Evolutionary conservation across 1,140 invertebrate species (phyloP), one percentile per base, ranked within the genome.

Genomic region (Anoplophora glabripennis): DNA sequence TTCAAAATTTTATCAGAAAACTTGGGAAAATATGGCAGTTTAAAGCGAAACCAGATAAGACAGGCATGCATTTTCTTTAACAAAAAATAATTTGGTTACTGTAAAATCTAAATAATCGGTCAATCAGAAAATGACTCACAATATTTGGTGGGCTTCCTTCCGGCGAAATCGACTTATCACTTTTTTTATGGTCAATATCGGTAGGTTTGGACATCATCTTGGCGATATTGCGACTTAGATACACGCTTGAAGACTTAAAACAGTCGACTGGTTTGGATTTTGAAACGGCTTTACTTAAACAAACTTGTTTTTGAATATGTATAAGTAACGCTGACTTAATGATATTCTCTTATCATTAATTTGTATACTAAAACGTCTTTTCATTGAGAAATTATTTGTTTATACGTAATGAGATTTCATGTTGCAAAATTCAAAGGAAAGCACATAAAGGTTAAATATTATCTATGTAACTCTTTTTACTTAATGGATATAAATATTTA

Each of bases 151-250:
- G 64, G 53, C 58, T 68, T 34, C 64, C 64, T 37, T 56, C 45
- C 10, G 21, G 21, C 5, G 21, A 28, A 28, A 28, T 28, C 2
- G 57, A 53, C 4, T 17, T 42, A 8, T 64, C 35, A 5, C 10
- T 15, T 1, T 46, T 49, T 21, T 46, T 35, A 8, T 36, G 42
- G 8, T 53, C 52, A 45, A 65, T 65, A 36, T 58, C 47, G 8
- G 61, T 57, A 15, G 63, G 59, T 57, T 48, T 44, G 1, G 65
- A 67, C 56, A 67, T 64, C 65, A 67, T 67, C 34, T 55, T 63
- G 7, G 14, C 21, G 21, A 28, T n/a, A 28, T 28, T 28, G 21
- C 21, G 21, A 28, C 21, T 28, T 28, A 28, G 44, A 14, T 15
- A 18, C 42, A 47, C 42, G 54, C 36, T 45, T 33, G 21, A 15